Conservation (phyloP, 2,888 invertebrate species). For the Aradus depressus region DNA sequence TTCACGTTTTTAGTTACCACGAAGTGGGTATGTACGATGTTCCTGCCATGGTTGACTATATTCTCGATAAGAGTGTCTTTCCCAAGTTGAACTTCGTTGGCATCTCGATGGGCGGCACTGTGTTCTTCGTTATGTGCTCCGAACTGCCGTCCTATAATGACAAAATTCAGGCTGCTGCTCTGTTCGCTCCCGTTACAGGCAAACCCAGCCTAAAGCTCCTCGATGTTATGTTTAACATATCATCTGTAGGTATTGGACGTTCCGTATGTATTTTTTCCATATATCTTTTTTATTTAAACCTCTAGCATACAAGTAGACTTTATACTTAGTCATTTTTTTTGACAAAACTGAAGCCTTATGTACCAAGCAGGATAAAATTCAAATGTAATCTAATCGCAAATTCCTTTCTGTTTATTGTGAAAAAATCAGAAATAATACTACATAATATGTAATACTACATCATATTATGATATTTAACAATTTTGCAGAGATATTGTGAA, state of each 20-base stretch:
- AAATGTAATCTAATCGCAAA: too few species aligned
- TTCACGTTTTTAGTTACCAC: slow-evolving; percentile 52
- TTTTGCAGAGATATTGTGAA: too few species aligned
- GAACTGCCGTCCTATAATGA: slow-evolving; percentile 29
- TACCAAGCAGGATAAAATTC: too few species aligned
- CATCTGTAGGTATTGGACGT: neutral
- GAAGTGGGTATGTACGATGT: slow-evolving; percentile 69
- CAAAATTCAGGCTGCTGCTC: neutral
- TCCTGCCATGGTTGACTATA: slow-evolving; percentile 68
- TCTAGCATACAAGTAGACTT: neutral
- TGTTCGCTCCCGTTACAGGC: neutral
- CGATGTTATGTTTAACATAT: neutral
- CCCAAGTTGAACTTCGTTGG: slow-evolving; percentile 61
- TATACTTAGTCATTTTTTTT: too few species aligned
- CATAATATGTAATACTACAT: too few species aligned
- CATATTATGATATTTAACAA: too few species aligned
- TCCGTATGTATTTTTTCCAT: neutral
- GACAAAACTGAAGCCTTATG: too few species aligned
- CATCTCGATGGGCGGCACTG: slow-evolving; percentile 53
- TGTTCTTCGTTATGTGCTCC: slow-evolving; percentile 32
- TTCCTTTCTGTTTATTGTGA: too few species aligned
- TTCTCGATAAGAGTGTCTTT: slow-evolving; percentile 46
- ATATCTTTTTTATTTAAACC: neutral
- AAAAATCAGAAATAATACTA: too few species aligned
- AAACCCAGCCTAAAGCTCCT: neutral